Percentiles rank a stretch among this genome's conserved stretches.
phyloP scores from a whole-genome alignment of 2,888 invertebrate species.

The Teinopalpus imperialis region DNA sequence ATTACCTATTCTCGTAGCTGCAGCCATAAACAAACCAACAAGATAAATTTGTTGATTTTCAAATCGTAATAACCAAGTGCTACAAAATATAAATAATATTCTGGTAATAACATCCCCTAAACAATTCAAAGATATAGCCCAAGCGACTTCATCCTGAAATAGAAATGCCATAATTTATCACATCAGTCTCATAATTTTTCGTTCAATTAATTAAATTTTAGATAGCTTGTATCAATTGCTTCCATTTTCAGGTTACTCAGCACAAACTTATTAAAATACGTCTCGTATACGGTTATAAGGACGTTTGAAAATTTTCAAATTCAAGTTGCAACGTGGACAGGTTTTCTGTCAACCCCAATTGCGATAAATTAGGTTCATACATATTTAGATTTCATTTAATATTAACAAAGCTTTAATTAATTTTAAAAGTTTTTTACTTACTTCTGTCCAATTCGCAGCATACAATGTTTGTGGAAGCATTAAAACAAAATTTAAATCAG shows the following conservation, averaged over 20 bases:
- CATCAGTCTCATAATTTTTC: constrained; percentile 2
- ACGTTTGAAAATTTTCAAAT: too few relatives aligned
- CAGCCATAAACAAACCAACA: constrained; percentile 79
- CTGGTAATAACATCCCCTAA: constrained; percentile 84
- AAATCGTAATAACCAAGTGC: constrained; percentile 71
- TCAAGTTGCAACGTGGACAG: too few relatives aligned
- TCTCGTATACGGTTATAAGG: too few relatives aligned
- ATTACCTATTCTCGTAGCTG: constrained; percentile 84
- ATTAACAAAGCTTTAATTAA: too few relatives aligned
- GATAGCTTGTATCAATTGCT: too few relatives aligned
- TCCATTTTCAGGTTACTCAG: too few relatives aligned
- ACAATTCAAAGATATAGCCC: constrained; percentile 83
- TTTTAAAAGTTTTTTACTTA: too few relatives aligned
- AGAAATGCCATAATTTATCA: constrained; percentile 11
- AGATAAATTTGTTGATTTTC: constrained; percentile 84
- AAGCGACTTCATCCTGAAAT: constrained; percentile 79
- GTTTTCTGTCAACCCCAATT: too few relatives aligned
- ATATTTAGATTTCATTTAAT: too few relatives aligned
- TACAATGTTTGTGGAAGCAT: constrained; percentile 82
- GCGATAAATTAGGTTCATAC: too few relatives aligned
- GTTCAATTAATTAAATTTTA: too few relatives aligned
- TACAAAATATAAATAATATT: constrained; percentile 79
- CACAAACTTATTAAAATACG: too few relatives aligned
- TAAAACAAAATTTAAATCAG: constrained; percentile 76
- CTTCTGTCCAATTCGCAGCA: constrained; percentile 69